Evolutionary conservation across 1,140 invertebrate species (phyloP).

Genomic region (Magallana angulata): DNA sequence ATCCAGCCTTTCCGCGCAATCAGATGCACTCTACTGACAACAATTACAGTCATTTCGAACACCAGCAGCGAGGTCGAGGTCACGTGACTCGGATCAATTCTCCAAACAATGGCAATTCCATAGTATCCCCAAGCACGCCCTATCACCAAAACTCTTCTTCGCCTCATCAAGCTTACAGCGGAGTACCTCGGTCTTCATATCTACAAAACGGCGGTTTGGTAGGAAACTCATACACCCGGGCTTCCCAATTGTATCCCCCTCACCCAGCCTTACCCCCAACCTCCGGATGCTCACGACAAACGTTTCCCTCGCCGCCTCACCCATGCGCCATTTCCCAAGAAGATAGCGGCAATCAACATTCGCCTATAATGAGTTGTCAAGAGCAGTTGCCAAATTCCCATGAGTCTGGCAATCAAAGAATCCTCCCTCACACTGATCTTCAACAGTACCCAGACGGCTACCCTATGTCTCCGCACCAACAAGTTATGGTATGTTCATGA

Average conservation of each 20-base stretch:
- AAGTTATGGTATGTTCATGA: slow-evolving; percentile 43
- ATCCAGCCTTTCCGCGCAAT: neutral
- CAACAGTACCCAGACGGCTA: neutral
- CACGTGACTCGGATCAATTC: neutral
- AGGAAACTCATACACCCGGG: neutral
- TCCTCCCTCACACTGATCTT: neutral
- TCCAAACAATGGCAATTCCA: slow-evolving; percentile 13
- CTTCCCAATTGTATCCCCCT: neutral
- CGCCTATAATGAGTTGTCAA: neutral
- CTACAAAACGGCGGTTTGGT: neutral
- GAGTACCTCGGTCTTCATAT: neutral
- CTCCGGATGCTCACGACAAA: neutral
- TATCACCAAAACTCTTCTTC: slow-evolving; percentile 9
- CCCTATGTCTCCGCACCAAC: slow-evolving; percentile 21
- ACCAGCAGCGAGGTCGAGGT: neutral
- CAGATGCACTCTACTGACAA: neutral
- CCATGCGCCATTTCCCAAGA: slow-evolving; percentile 3
- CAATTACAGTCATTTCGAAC: neutral
- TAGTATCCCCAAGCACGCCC: slow-evolving; percentile 8
- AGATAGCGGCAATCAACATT: neutral
- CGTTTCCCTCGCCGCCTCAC: neutral
- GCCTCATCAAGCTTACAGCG: neutral
- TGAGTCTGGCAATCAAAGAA: neutral
- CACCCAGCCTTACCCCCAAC: neutral
- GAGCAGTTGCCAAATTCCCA: neutral